Percentiles rank a stretch among this genome's conserved stretches.
Evolutionary conservation across 2,797 vertebrate genomes (phyloP).

Genomic region (Chelmon rostratus): DNA sequence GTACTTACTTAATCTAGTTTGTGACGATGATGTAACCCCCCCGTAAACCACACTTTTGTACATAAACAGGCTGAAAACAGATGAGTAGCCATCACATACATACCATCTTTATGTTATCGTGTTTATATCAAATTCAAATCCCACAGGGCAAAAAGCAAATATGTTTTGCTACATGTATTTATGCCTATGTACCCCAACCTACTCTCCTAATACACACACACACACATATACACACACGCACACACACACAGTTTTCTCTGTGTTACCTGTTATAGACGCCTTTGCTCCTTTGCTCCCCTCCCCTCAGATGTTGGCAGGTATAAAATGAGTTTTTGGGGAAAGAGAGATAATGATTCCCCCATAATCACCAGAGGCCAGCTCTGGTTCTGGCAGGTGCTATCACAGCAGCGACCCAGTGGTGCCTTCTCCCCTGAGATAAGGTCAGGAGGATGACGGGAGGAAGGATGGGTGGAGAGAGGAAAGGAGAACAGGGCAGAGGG

Average conservation of each 20-base stretch:
- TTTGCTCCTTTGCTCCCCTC: constrained; percentile 66
- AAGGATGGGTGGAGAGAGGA: constrained; percentile 64
- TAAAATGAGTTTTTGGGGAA: constrained; percentile 84
- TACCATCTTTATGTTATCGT: constrained; percentile 23
- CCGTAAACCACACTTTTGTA: not conserved
- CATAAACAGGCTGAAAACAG: not conserved
- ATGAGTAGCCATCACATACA: constrained; percentile 10
- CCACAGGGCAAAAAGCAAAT: not conserved
- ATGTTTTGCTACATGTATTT: constrained; percentile 16
- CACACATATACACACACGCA: constrained; percentile 17
- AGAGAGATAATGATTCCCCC: constrained; percentile 84
- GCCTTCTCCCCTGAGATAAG: constrained; percentile 90
- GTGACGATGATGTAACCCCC: not conserved
- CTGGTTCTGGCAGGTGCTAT: constrained; percentile 84
- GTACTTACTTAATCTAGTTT: not conserved
- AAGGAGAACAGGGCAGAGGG: constrained; percentile 69
- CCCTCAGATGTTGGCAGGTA: constrained; percentile 82
- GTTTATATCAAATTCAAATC: constrained; percentile 22
- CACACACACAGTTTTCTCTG: constrained; percentile 43
- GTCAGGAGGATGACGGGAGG: constrained; percentile 82
- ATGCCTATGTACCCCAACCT: not conserved
- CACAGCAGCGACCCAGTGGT: constrained; percentile 86
- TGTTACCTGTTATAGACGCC: constrained; percentile 72
- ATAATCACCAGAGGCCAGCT: constrained; percentile 86
- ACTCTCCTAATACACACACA: constrained; percentile 21